phyloP scores from a whole-genome alignment of 2,113 vertebrate genomes.

The Chionis minor region DNA sequence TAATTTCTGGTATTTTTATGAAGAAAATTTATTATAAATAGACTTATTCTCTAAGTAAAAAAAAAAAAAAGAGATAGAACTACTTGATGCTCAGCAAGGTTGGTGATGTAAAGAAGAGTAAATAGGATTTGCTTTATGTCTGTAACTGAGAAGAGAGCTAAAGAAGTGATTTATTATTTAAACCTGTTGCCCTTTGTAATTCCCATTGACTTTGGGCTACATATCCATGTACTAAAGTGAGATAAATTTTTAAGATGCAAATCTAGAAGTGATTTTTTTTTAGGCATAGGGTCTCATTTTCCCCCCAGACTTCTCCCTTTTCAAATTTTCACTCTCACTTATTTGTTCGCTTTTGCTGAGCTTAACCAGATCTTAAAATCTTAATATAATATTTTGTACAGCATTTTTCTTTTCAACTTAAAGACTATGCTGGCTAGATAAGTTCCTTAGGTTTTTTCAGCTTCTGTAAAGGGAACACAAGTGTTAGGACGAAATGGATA shows the following conservation, averaged over 20 bases:
- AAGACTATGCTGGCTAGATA: background rate
- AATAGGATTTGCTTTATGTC: background rate
- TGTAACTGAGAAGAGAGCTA: background rate
- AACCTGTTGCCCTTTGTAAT: background rate
- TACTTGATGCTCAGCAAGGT: background rate
- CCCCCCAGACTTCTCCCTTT: background rate
- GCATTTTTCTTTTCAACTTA: background rate
- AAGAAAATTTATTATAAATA: background rate
- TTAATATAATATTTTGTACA: background rate
- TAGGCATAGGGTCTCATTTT: background rate
- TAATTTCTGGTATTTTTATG: background rate
- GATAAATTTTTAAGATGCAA: background rate
- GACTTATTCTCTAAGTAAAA: background rate
- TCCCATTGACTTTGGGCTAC: background rate
- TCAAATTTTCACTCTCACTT: background rate
- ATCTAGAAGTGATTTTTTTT: background rate
- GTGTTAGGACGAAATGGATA: background rate
- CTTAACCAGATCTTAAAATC: background rate
- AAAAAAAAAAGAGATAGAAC: background rate
- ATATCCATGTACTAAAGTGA: background rate
- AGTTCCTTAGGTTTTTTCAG: constrained; percentile 25
- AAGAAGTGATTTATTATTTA: constrained; percentile 15
- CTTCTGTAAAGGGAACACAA: background rate
- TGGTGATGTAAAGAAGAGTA: background rate
- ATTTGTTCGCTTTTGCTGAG: background rate